A percentile compares a stretch with the other conserved stretches of the same genome.
phyloP scores from a whole-genome alignment of 2,113 vertebrate species.

The Barbus barbus region DNA sequence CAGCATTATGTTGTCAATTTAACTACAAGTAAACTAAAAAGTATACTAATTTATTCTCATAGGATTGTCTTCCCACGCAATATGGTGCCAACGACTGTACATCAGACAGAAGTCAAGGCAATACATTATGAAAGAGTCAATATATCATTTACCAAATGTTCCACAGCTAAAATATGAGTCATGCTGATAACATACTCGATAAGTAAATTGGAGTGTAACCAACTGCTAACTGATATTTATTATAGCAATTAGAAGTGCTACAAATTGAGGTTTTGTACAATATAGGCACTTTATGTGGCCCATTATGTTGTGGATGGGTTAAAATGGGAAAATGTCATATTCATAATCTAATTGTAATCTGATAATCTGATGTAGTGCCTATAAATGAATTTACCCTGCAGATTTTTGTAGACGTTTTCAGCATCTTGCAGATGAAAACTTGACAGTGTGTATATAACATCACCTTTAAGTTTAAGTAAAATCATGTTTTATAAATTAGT shows the following conservation, averaged over 20 bases:
- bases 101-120: neutral
- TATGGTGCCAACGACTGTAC: neutral
- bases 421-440: neutral
- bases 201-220: neutral
- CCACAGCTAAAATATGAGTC: neutral
- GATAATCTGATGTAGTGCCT: neutral
- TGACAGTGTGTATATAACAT: neutral
- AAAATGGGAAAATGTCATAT: neutral
- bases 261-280: neutral
- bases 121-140: neutral
- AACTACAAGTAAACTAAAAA: neutral
- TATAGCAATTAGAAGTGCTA: neutral
- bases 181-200: neutral
- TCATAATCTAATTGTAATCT: neutral
- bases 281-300: neutral
- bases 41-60: neutral
- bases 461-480: no score
- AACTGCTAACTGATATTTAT: neutral
- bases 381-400: neutral
- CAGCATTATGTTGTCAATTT: neutral
- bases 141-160: constrained; percentile 1
- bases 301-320: neutral
- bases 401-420: neutral
- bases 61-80: neutral
- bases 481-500: neutral